Percentiles rank a stretch among this genome's conserved stretches.
Conservation (phyloP, 1,140 invertebrate species). For the Mylabris phalerata region DNA sequence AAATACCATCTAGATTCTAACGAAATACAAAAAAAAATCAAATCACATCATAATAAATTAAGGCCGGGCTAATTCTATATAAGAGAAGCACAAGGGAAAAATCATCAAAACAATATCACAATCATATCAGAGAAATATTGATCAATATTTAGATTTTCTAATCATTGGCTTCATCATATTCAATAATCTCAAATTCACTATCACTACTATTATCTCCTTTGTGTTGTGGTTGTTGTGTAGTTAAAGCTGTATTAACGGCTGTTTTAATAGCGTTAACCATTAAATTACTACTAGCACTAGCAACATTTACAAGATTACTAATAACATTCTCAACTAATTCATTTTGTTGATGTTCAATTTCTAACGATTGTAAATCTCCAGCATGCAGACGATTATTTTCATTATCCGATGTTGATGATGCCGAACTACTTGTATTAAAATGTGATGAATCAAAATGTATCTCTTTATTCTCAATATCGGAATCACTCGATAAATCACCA, state of each 20-base stretch:
- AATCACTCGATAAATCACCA: conserved; percentile 32
- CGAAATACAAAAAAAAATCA: too few species aligned
- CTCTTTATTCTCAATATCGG: conserved; percentile 28
- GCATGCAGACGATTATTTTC: conserved; percentile 2
- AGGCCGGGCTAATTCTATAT: background rate
- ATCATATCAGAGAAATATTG: background rate
- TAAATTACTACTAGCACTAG: conserved; percentile 11
- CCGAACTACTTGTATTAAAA: conserved; percentile 32
- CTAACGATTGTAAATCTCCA: background rate
- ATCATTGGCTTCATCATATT: conserved; percentile 25
- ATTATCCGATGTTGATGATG: conserved; percentile 21
- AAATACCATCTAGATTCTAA: too few species aligned
- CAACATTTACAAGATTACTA: conserved; percentile 15
- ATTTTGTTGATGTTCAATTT: background rate
- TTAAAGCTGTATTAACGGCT: background rate
- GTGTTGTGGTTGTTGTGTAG: background rate
- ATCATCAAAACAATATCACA: conserved; percentile 18
- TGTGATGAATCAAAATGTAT: conserved; percentile 32
- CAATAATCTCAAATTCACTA: conserved; percentile 36
- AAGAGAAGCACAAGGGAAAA: background rate
- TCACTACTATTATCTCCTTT: conserved; percentile 26
- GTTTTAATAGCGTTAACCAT: conserved; percentile 21
- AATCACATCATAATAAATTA: background rate
- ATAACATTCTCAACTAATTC: conserved; percentile 4
- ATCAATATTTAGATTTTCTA: background rate